Conservation (phyloP, 1,140 invertebrate species). For the Agrypnia vestita region DNA sequence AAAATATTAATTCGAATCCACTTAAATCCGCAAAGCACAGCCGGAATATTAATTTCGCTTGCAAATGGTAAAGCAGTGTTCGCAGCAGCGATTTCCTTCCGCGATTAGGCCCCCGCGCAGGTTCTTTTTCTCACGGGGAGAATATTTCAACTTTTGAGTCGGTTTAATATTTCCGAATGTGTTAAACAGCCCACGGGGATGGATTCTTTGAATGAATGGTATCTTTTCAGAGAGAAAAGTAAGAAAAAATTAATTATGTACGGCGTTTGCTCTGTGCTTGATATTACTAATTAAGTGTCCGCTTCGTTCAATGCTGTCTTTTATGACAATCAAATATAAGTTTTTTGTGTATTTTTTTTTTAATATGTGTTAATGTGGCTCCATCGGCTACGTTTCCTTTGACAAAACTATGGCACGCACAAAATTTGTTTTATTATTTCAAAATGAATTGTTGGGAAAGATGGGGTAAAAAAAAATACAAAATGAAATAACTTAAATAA, state of each 20-base stretch:
- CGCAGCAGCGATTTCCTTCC: background rate
- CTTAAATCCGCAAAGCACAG: background rate
- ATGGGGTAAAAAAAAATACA: too few relatives aligned
- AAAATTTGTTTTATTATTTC: too few relatives aligned
- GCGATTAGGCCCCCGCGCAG: background rate
- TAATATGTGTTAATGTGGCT: too few relatives aligned
- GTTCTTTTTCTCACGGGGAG: background rate
- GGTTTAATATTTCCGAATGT: background rate
- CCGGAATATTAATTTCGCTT: background rate
- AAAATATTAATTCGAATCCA: slow-evolving; percentile 7
- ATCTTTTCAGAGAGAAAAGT: background rate
- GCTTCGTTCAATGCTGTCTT: too few relatives aligned
- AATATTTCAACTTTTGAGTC: background rate
- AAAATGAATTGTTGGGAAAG: too few relatives aligned
- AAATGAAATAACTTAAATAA: too few relatives aligned
- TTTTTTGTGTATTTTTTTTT: too few relatives aligned
- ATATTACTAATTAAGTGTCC: too few relatives aligned
- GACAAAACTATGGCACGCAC: too few relatives aligned
- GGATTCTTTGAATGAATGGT: background rate
- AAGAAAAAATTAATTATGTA: background rate
- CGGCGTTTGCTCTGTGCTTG: too few relatives aligned
- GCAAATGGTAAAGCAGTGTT: background rate
- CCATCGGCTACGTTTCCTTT: too few relatives aligned
- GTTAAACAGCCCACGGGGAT: background rate
- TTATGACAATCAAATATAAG: too few relatives aligned